Conservation (phyloP, 1,140 invertebrate genomes). For the Pseudobourletiella spinata region DNA sequence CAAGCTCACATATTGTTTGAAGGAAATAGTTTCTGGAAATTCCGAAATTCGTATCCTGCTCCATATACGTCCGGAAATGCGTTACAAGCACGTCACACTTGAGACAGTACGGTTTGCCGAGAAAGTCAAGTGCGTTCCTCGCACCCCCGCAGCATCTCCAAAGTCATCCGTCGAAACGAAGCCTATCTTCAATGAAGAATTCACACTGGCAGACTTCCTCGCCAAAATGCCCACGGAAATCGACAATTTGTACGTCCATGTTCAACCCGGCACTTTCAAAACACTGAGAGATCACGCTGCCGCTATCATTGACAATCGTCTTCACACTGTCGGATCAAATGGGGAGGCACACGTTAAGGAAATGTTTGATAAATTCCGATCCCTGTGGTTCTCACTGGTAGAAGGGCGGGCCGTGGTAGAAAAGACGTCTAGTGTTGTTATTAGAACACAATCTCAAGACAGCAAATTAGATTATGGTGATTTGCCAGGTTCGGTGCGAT, state of each 20-base stretch:
- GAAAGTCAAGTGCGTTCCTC: conserved; percentile 3
- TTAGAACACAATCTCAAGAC: too few species aligned
- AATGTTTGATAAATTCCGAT: conserved; percentile 14
- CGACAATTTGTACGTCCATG: not conserved
- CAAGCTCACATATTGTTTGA: conserved; percentile 26
- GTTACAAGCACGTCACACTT: not conserved
- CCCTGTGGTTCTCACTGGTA: too few species aligned
- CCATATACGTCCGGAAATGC: conserved; percentile 22
- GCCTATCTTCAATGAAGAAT: not conserved
- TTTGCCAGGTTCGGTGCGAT: too few species aligned
- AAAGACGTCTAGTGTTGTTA: too few species aligned
- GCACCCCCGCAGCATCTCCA: not conserved
- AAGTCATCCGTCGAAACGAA: not conserved
- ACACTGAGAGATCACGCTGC: not conserved
- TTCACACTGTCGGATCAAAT: not conserved
- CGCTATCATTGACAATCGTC: not conserved
- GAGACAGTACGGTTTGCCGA: conserved; percentile 23
- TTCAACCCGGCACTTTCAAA: not conserved
- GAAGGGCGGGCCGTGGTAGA: too few species aligned
- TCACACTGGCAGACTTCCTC: not conserved
- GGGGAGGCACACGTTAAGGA: not conserved
- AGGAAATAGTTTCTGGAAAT: conserved; percentile 15
- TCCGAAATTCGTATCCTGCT: conserved; percentile 21
- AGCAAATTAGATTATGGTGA: too few species aligned
- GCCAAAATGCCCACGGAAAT: not conserved